Conservation (phyloP, 2,113 vertebrate species). For the Eurystomus gularis region DNA sequence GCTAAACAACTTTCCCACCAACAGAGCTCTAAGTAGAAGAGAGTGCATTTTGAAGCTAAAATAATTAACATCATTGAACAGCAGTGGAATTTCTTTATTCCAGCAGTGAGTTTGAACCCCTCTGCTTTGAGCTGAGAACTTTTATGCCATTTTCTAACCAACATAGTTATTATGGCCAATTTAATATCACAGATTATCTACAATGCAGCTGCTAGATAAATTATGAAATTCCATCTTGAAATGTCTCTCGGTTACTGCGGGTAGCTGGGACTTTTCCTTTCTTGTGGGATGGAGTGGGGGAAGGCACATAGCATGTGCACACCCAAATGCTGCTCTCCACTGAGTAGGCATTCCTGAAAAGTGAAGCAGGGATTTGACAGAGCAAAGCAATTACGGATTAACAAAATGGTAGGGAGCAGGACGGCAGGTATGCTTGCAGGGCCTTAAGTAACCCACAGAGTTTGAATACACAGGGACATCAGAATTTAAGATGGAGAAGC, state of each 20-base stretch:
- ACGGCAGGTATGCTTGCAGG: fast-evolving
- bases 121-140: not conserved
- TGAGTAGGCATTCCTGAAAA: not conserved
- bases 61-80: not conserved
- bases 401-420: not conserved
- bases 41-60: not conserved
- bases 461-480: not conserved
- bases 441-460: no score
- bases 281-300: not conserved
- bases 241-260: not conserved
- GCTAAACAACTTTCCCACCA: not conserved
- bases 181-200: not conserved
- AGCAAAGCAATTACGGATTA: not conserved
- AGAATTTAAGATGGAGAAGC: not conserved
- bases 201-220: not conserved
- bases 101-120: not conserved
- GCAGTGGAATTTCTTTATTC: not conserved
- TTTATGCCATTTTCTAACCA: not conserved
- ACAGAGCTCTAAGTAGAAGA: not conserved
- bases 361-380: not conserved
- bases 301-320: not conserved
- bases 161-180: not conserved
- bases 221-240: not conserved
- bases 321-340: not conserved
- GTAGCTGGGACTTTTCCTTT: not conserved